phyloP scores from a whole-genome alignment of 2,113 vertebrate species.

The Albula goreensis region DNA sequence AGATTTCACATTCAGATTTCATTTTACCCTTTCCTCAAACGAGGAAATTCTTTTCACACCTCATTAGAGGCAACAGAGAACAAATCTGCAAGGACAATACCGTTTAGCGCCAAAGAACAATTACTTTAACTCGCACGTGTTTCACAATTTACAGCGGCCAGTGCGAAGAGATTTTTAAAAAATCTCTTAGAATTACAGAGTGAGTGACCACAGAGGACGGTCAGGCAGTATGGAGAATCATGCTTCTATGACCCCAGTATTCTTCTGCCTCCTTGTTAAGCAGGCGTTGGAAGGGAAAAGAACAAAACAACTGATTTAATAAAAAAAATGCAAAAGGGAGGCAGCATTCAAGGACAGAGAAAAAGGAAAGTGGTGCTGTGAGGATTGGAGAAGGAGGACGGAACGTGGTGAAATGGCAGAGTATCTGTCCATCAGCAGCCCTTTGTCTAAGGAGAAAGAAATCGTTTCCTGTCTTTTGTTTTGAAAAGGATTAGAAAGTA shows the following conservation, averaged over 20 bases:
- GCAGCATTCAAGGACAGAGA: conserved; percentile 2
- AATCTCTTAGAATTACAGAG: background rate
- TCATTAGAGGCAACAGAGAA: background rate
- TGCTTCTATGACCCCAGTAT: background rate
- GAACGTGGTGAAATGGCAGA: background rate
- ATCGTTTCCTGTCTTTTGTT: background rate
- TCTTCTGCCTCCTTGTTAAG: background rate
- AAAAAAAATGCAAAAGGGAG: background rate
- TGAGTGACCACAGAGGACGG: too few species aligned
- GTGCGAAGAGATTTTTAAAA: background rate
- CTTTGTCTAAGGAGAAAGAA: background rate
- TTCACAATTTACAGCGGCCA: background rate
- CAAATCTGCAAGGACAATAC: background rate
- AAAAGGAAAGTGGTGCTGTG: background rate
- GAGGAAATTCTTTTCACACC: background rate
- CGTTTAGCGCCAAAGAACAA: background rate
- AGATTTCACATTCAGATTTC: too few species aligned
- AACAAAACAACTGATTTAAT: background rate
- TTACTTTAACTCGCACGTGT: background rate
- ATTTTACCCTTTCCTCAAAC: too few species aligned
- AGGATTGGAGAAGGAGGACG: background rate
- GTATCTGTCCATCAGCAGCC: background rate
- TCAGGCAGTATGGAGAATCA: background rate
- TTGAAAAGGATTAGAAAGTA: conserved; percentile 9
- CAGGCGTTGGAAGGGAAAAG: background rate